These are phyloP conservation scores for Hucho hucho DNA, from an alignment of 2,113 vertebrate species.

Conservation along the genomic window DNA sequence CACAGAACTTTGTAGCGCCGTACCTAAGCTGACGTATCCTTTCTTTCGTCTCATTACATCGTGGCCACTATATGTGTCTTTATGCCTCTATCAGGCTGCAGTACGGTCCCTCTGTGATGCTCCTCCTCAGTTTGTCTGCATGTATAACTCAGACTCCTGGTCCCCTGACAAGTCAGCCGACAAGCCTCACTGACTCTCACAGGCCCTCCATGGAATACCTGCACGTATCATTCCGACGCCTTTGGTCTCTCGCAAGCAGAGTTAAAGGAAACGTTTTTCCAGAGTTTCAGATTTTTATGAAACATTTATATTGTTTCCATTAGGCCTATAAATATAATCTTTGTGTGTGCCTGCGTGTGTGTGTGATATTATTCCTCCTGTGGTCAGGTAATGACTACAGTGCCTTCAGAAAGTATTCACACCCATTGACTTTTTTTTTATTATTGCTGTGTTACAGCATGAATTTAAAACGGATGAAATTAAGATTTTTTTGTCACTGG, in stretches of 20 bases:
- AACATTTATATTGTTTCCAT: too few relatives aligned
- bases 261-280: background rate
- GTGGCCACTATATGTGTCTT: background rate
- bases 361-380: too few relatives aligned
- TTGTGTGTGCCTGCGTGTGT: too few relatives aligned
- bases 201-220: conserved; percentile 35
- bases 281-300: background rate
- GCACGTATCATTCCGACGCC: background rate
- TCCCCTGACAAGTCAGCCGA: conserved; percentile 48
- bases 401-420: too few relatives aligned
- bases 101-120: background rate
- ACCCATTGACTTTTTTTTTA: too few relatives aligned
- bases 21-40: background rate
- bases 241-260: background rate
- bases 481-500: too few relatives aligned
- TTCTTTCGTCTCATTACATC: background rate
- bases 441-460: too few relatives aligned
- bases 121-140: conserved; percentile 13
- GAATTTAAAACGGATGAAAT: too few relatives aligned
- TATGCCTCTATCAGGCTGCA: background rate
- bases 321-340: too few relatives aligned
- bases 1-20: background rate
- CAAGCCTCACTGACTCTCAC: conserved; percentile 41
- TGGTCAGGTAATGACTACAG: too few relatives aligned
- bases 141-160: background rate